phyloP scores from a whole-genome alignment of 2,888 invertebrate species.

The Caprella mutica region DNA sequence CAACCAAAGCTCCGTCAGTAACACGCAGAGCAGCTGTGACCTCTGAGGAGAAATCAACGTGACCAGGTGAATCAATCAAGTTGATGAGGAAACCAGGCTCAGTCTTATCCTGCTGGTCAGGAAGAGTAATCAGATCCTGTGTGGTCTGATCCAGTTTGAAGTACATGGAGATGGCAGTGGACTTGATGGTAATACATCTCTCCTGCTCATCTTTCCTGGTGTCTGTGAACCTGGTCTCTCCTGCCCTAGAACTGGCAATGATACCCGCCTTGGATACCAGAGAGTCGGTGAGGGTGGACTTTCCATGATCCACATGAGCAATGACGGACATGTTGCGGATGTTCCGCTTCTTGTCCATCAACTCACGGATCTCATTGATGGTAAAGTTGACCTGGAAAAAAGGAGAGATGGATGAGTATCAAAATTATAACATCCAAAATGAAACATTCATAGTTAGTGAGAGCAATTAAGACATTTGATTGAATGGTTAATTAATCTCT shows the following conservation, averaged over 20 bases:
- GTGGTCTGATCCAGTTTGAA: constrained; percentile 94
- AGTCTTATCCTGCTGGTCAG: constrained; percentile 78
- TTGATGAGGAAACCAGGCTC: constrained; percentile 98
- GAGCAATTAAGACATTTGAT: no score
- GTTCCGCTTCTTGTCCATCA: constrained; percentile 99
- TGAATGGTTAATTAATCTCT: no score
- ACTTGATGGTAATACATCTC: constrained; percentile 99
- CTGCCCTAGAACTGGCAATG: constrained; percentile 96
- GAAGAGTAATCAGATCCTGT: constrained; percentile 78
- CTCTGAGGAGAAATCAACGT: constrained; percentile 99
- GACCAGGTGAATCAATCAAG: constrained; percentile 98
- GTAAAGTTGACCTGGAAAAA: constrained; percentile 92
- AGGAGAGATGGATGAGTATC: no score
- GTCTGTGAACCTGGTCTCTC: constrained; percentile 98
- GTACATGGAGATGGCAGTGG: constrained; percentile 99
- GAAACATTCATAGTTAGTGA: no score
- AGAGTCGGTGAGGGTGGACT: constrained; percentile 98
- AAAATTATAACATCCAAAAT: no score
- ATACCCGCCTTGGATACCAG: constrained; percentile 99
- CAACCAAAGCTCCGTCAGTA: constrained; percentile 98
- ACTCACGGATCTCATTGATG: constrained; percentile 96
- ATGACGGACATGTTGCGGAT: constrained; percentile 99
- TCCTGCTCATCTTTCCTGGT: constrained; percentile 99
- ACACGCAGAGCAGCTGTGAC: constrained; percentile 99
- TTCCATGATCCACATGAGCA: constrained; percentile 99